These are phyloP conservation scores for Nephrotoma guestfalica DNA, from an alignment of 2,888 invertebrate genomes.

Conservation along the genomic window DNA sequence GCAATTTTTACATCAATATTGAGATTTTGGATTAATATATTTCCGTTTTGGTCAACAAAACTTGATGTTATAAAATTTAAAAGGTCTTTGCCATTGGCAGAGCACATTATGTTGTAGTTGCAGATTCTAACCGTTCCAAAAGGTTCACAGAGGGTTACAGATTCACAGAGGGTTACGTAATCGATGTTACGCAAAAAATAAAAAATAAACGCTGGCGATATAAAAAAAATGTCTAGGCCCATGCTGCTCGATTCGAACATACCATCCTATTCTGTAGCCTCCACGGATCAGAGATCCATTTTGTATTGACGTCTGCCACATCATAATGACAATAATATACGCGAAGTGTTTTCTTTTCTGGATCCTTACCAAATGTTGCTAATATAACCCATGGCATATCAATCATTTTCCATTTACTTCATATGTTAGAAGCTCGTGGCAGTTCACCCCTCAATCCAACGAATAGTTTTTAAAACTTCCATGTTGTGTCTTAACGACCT, in stretches of 20 bases:
- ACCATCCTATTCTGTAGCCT: constrained; percentile 27
- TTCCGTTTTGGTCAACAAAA: constrained; percentile 8
- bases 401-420: constrained; percentile 21
- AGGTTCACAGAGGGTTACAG: too few relatives aligned
- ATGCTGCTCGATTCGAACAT: constrained; percentile 28
- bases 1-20: constrained; percentile 29
- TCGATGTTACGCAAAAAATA: constrained; percentile 27
- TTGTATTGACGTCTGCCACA: constrained; percentile 24
- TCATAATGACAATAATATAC: constrained; percentile 32
- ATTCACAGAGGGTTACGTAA: constrained; percentile 28
- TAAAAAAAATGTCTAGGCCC: constrained; percentile 28
- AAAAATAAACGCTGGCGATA: constrained; percentile 14
- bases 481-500: constrained; percentile 20
- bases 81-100: background rate
- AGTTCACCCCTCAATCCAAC: constrained; percentile 27
- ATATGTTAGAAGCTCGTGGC: constrained; percentile 27
- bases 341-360: constrained; percentile 28
- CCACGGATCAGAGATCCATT: constrained; percentile 32
- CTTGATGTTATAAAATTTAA: background rate
- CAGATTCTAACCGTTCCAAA: constrained; percentile 30
- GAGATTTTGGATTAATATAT: constrained; percentile 28
- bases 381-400: constrained; percentile 29
- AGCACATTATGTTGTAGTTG: constrained; percentile 15
- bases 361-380: constrained; percentile 18
- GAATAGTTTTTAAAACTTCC: constrained; percentile 24